Evolutionary conservation across 2,113 vertebrate genomes (phyloP).

Genomic region (Cromileptes altivelis): DNA sequence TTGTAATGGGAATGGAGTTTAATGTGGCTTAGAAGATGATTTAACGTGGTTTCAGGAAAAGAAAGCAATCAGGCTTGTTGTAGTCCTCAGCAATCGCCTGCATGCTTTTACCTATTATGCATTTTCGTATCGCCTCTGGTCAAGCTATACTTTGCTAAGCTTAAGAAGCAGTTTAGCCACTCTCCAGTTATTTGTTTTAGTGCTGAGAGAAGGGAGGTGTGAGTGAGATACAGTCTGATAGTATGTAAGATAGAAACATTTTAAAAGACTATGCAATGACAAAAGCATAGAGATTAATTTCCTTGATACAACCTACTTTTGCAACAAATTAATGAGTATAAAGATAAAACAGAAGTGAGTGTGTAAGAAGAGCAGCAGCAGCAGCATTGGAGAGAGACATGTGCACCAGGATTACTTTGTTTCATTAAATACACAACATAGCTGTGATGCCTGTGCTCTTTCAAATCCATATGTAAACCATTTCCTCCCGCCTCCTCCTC

Average conservation of each 20-base stretch:
- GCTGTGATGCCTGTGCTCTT: conserved; percentile 78
- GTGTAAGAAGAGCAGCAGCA: conserved; percentile 4
- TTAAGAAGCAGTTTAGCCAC: conserved; percentile 23
- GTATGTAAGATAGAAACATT: background rate
- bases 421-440: conserved; percentile 73
- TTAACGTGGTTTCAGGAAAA: conserved; percentile 55
- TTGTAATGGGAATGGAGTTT: conserved; percentile 48
- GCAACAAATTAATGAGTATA: background rate
- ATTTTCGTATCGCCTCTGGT: conserved; percentile 47
- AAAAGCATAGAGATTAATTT: background rate
- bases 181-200: conserved; percentile 14
- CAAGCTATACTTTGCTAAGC: conserved; percentile 4
- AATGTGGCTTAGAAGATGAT: conserved; percentile 59
- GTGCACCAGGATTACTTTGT: conserved; percentile 54
- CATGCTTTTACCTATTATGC: conserved; percentile 46
- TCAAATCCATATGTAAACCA: conserved; percentile 85
- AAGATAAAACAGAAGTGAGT: conserved; percentile 18
- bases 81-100: conserved; percentile 22
- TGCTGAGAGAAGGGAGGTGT: conserved; percentile 5
- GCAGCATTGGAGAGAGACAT: conserved; percentile 37
- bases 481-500: conserved; percentile 67
- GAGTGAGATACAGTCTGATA: background rate
- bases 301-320: background rate
- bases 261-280: background rate
- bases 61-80: conserved; percentile 53